These are phyloP conservation scores for Schizopygopsis malacanthus DNA, from an alignment of 2,797 vertebrate species.

Conservation along the genomic window DNA sequence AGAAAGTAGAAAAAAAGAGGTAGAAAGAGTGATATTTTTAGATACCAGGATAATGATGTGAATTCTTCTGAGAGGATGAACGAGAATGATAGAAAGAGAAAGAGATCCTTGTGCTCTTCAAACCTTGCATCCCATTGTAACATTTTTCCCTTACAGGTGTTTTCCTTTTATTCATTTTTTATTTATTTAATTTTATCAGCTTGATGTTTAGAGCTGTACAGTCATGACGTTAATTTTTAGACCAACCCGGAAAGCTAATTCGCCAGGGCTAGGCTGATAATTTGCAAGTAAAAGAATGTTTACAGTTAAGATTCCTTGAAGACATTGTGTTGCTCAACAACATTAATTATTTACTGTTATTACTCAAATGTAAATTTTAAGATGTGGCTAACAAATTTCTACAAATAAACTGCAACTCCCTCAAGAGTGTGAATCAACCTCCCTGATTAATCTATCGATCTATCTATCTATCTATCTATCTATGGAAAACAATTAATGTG, in stretches of 20 bases:
- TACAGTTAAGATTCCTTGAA: not conserved
- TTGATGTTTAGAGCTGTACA: not conserved
- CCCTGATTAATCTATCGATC: not conserved
- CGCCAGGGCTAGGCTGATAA: not conserved
- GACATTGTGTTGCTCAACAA: not conserved
- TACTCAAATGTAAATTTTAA: not conserved
- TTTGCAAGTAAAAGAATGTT: not conserved
- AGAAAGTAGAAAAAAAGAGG: conserved; percentile 71
- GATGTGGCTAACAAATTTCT: not conserved
- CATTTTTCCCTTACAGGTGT: not conserved
- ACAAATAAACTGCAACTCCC: not conserved
- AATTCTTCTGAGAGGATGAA: conserved; percentile 62
- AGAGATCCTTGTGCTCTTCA: conserved; percentile 15
- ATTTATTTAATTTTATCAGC: not conserved
- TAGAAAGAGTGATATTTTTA: conserved; percentile 78
- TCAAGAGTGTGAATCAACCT: not conserved
- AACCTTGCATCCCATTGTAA: not conserved
- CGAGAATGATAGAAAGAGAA: conserved; percentile 22
- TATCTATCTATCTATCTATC: too few relatives aligned
- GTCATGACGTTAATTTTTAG: not conserved
- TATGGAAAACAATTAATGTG: too few relatives aligned
- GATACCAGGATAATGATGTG: conserved; percentile 76
- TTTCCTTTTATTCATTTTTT: not conserved
- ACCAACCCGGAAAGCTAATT: not conserved
- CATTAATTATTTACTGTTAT: not conserved